Evolutionary conservation across 1,140 invertebrate genomes (phyloP), one percentile per base, ranked within the genome.

Genomic region (Drosophila sproati): DNA sequence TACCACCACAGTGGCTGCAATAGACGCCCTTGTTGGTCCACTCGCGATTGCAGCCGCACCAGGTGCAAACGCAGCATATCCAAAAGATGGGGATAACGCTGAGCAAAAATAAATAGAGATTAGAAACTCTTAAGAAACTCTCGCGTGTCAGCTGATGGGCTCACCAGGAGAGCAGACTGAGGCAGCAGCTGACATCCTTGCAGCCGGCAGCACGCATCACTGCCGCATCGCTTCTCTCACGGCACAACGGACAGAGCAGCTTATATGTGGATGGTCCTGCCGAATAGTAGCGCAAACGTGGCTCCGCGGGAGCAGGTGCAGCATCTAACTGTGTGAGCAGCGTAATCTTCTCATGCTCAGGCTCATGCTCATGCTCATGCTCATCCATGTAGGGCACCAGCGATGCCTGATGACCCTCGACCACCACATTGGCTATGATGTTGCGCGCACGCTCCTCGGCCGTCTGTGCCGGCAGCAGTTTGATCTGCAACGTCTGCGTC

Each of bases 41-140:
- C 50, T 92, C 91, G n/a, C 91, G 82, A 57, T 90, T 92, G 70
- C 91, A 92, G 50, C 88, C 88, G 41, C 88, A 92, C 80, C 91
- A 92, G 39, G 91, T 92, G 74, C 80, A 85, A 4, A 92, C 54
- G 43, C 91, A 92, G 41, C 91, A 92, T 32, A 92, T 59, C 88
- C 91, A 92, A 34, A 92, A 92, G 6, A 92, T 66, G 3, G 91
- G 91, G 54, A 92, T 91, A 20, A 91, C 64, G 47, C 91, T 92
- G 6, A 8, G 47, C 41, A 29, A 60, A 6, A 0, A n/a, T 28
- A 29, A 41, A 3, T 32, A 37, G 5, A 3, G 12, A 6, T 2
- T 2, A 31, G n/a, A 8, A 20, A 20, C 1, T 20, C 20, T 20
- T 35, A 1, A 2, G 3, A 5, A 0, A 39, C 20, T 20, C 20